Base-by-base conservation (phyloP, 2,113 vertebrate species). In the Pandion haliaetus region DNA sequence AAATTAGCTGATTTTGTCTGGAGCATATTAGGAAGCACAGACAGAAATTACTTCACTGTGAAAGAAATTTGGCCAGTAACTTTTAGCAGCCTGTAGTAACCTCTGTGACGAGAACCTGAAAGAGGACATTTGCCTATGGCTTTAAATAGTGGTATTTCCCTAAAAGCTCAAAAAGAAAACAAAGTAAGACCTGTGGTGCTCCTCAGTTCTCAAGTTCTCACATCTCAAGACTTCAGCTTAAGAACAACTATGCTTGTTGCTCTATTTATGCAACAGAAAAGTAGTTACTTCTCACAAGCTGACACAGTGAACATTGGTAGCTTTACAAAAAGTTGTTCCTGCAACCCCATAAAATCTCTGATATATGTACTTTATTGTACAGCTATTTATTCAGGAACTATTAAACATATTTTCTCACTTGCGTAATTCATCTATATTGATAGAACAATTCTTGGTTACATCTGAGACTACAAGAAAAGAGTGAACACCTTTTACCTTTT, bases 301-400 rank as follows among this genome's bases (percentile, higher is more conserved):
- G 90, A 95, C 76, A 92, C 38, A 92, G 90, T 84, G 57, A 88
- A 82, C 59, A 66, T 67, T 94, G 44, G 84, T 65, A 94, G 79
- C 83, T 83, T 85, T 78, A 62, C 91, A 83, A 50, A 57, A 92
- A 79, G 57, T 52, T 93, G 52, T 80, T 96, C 78, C 52, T 61
- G 86, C 77, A 87, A 73, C 36, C 61, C 42, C 54, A 66, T 93
- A 90, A 95, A 59, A 90, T 69, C 36, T 79, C 71, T 93, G 65
- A 88, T 26, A n/a, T 9, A 85, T 92, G 91, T 58, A 92, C 36
- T 86, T 81, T 59, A 82, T 80, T 92, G 89, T 82, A 84, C 21
- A 66, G 18, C 16, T 85, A 19, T n/a, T 81, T 57, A 59, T 59
- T 74, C 50, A 86, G 59, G 62, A 91, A 91, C 32, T 47, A 61